Base-by-base conservation (phyloP, 2,113 vertebrate species). In the Dendropsophus ebraccatus region DNA sequence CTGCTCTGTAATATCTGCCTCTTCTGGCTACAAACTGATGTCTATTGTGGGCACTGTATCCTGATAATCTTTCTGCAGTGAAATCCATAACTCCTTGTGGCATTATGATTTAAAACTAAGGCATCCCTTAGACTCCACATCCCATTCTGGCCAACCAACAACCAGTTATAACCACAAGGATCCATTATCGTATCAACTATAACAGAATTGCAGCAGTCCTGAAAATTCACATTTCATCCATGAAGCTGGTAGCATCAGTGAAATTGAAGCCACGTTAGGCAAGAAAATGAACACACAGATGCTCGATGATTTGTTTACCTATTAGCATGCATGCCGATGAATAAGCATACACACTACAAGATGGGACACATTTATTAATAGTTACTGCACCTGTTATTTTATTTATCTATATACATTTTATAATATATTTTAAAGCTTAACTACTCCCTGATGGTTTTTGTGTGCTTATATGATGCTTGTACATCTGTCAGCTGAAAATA, bases 261-360 rank as follows among this genome's bases (percentile, higher is more conserved):
- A 83, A 83, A 78, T 78, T 78, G 13, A 78, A 78, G 58, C 58
- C 73, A 78, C 19, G 74, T 85, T 85, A 58, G 41, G 52, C 88
- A 88, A 90, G 83, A 67, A 91, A 88, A 84, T 11, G 85, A n/a
- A 90, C 87, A 70, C 23, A 0, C 7, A 2, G 83, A 3, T 75
- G 8, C 72, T 17, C 76, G 28, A 60, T 50, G 87, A 78, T 49
- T 62, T 23, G 67, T 87, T 92, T 83, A 88, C 85, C 89, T 88
- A 89, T 83, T 88, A 88, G 85, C 30, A 70, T 62, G 25, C 32
- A 23, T 87, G 67, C 87, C 81, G 60, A 58, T 47, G 78, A 70
- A 72, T 78, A 69, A 82, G 74, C 49, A 54, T 54, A 52, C 58
- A 67, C 73, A 72, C 56, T 0, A 12, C 49, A 11, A 25, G 80